Percentiles rank a stretch among this genome's conserved stretches.
Evolutionary conservation across 2,113 vertebrate genomes (phyloP).

Genomic region (Bos indicus): DNA sequence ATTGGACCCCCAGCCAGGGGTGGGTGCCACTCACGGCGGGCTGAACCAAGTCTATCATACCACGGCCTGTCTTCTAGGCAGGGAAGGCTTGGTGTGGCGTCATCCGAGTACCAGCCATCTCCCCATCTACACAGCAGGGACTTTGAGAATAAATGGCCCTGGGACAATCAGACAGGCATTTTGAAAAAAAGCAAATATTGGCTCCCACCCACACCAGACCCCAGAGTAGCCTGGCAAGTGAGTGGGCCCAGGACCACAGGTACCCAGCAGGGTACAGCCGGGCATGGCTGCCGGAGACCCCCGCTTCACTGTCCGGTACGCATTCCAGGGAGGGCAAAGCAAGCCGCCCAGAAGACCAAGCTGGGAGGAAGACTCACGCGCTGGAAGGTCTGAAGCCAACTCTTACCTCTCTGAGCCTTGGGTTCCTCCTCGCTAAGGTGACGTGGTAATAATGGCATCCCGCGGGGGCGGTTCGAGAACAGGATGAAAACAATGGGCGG

Average conservation of each 20-base stretch:
- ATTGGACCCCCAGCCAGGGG: background rate
- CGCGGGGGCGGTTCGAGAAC: fast-evolving
- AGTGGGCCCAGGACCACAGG: fast-evolving
- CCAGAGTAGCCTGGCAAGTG: fast-evolving
- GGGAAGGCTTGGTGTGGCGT: fast-evolving
- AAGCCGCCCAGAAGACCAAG: background rate
- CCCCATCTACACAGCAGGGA: background rate
- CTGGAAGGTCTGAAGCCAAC: too few species aligned
- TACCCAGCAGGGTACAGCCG: fast-evolving
- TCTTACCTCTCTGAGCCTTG: too few species aligned
- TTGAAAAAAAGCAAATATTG: background rate
- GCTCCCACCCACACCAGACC: background rate
- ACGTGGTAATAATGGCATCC: background rate
- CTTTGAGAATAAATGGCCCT: background rate
- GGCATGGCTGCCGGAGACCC: background rate
- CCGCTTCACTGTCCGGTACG: fast-evolving
- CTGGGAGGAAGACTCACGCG: fast-evolving
- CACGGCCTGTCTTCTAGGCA: too few species aligned
- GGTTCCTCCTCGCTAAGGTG: background rate
- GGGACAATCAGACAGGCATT: background rate
- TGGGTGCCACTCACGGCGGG: fast-evolving
- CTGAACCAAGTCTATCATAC: fast-evolving
- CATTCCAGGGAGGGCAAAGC: background rate
- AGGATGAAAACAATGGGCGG: background rate
- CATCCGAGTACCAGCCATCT: fast-evolving